phyloP scores from a whole-genome alignment of 2,113 vertebrate genomes.

The Chionomys nivalis region DNA sequence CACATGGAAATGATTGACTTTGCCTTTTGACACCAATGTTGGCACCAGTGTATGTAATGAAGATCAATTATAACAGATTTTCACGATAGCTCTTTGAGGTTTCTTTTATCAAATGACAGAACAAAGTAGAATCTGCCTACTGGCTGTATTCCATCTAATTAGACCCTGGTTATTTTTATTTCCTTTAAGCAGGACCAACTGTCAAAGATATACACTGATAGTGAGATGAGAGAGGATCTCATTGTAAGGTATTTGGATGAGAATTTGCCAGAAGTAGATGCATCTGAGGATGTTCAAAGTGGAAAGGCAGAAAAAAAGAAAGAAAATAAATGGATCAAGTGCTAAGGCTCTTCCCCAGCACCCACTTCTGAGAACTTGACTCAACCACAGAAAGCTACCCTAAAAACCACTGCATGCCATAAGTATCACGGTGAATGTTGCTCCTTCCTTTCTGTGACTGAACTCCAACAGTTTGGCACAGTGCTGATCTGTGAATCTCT shows the following conservation, averaged over 20 bases:
- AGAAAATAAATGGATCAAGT: not conserved
- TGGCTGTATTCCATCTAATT: not conserved
- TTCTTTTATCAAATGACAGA: slow-evolving; percentile 30
- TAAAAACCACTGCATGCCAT: not conserved
- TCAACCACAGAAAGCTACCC: not conserved
- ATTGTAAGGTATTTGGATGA: not conserved
- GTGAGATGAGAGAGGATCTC: not conserved
- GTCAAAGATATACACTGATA: not conserved
- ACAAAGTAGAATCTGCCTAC: slow-evolving; percentile 28
- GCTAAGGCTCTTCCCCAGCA: not conserved
- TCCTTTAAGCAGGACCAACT: not conserved
- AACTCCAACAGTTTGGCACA: too few relatives aligned
- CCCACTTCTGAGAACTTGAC: not conserved
- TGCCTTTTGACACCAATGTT: slow-evolving; percentile 50
- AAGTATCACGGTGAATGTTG: not conserved
- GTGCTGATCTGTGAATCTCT: too few relatives aligned
- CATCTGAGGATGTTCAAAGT: not conserved
- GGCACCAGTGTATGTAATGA: slow-evolving; percentile 52
- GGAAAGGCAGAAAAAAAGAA: not conserved
- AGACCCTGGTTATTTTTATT: slow-evolving; percentile 27
- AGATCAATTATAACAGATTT: slow-evolving; percentile 71
- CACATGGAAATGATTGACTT: slow-evolving; percentile 51
- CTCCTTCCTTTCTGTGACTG: too few relatives aligned
- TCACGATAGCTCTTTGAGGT: slow-evolving; percentile 43
- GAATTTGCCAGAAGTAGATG: not conserved